Base-by-base conservation (phyloP, 2,113 vertebrate genomes). In the Campylomormyrus numenius region DNA sequence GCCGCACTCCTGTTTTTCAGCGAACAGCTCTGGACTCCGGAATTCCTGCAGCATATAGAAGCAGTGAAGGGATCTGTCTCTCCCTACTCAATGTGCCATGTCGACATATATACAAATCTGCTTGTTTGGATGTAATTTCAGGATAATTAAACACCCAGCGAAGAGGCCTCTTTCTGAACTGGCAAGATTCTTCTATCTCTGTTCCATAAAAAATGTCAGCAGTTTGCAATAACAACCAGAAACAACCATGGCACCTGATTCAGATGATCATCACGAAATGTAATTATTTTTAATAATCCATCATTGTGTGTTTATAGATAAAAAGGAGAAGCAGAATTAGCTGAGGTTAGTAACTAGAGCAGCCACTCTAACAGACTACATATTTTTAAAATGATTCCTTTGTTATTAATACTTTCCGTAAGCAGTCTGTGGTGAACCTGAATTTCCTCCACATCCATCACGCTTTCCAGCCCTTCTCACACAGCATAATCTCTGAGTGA, bases 121-220 rank as follows among this genome's bases (percentile, higher is more conserved):
- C 89, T 91, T 93, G 92, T 93, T 95, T 93, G 91, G 88, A 92
- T 94, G 94, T 94, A 92, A 93, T 92, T 92, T 94, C 91, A 90
- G 45, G 70, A 89, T 94, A 95, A 94, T 93, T 92, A 94, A 95
- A 95, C 93, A 94, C 91, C 91, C 91, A 74, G 27, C 86, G 80
- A 84, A 88, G 74, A 49, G 21, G 49, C 31, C 10, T 88, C 53
- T 58, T 46, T 45, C 8, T 85, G n/a, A 70, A 70, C 62, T 27
- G 62, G 27, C 62, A 31, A 13, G n/a, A 70, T 70, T 31, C n/a
- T 70, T 70, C n/a, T 70, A 70, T 70, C n/a, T 70, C n/a, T 31
- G 62, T 70, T 70, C n/a, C 62, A 70, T 13, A 31, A 70, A 31
- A 70, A 70, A 27, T 13, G n/a, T 70, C 62, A 70, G 62, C n/a